These are phyloP conservation scores for Aldabrachelys gigantea DNA, from an alignment of 2,113 vertebrate genomes.

Conservation along the genomic window DNA sequence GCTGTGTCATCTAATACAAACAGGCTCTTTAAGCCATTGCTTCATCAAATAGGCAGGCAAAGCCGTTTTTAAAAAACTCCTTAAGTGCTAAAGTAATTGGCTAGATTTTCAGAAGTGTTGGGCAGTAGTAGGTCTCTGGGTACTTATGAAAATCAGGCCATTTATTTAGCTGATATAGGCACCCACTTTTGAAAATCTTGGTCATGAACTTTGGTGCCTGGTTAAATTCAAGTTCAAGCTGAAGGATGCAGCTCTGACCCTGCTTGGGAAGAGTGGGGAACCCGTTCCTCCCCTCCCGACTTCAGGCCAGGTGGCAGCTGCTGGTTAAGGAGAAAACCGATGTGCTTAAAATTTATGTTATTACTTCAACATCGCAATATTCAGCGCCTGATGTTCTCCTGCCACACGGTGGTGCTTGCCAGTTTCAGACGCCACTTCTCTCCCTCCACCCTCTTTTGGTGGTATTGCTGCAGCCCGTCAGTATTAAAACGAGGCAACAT, in stretches of 20 bases:
- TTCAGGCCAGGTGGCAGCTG: background rate
- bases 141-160: too few species aligned
- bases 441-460: background rate
- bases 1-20: background rate
- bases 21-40: background rate
- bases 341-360: conserved; percentile 25
- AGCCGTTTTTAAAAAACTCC: background rate
- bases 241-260: background rate
- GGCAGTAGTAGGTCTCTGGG: background rate
- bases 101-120: fast-evolving
- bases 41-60: fast-evolving
- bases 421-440: conserved; percentile 30
- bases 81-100: background rate
- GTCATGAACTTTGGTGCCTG: background rate
- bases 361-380: conserved; percentile 7
- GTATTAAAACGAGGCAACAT: background rate
- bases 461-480: conserved; percentile 10
- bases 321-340: background rate
- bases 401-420: conserved; percentile 79
- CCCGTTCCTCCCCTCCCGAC: background rate
- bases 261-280: background rate
- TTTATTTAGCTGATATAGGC: background rate
- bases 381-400: conserved; percentile 69
- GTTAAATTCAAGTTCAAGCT: background rate
- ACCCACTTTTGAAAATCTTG: background rate